phyloP scores from a whole-genome alignment of 1,140 invertebrate species.

The Asbolus verrucosus region DNA sequence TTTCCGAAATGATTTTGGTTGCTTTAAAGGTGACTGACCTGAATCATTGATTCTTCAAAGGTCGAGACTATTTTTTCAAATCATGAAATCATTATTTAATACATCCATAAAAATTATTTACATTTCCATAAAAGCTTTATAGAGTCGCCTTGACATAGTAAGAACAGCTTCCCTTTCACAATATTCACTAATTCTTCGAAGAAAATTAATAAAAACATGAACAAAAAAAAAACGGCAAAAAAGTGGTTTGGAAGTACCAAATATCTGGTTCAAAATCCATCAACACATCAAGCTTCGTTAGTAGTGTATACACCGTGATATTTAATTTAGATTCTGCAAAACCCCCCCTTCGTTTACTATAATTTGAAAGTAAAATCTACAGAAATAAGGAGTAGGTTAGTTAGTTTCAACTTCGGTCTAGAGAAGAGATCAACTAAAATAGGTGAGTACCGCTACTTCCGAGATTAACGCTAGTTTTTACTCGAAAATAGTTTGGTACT shows the following conservation, averaged over 20 bases:
- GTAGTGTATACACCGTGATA: slow-evolving; percentile 11
- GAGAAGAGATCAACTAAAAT: slow-evolving; percentile 38
- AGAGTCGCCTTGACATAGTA: slow-evolving; percentile 30
- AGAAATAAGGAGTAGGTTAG: slow-evolving; percentile 16
- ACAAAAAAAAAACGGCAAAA: slow-evolving; percentile 25
- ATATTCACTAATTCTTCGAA: slow-evolving; percentile 6
- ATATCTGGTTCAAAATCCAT: slow-evolving; percentile 19
- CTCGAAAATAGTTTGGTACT: too few species aligned
- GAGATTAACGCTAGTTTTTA: not conserved
- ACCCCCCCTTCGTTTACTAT: slow-evolving; percentile 18
- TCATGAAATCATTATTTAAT: not conserved
- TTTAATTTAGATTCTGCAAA: slow-evolving; percentile 33
- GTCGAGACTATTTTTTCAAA: not conserved
- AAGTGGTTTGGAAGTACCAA: slow-evolving; percentile 17
- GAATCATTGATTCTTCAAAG: not conserved
- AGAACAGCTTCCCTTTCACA: slow-evolving; percentile 30
- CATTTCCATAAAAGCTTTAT: not conserved
- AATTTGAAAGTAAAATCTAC: slow-evolving; percentile 43
- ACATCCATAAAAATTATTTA: not conserved
- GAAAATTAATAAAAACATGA: slow-evolving; percentile 1
- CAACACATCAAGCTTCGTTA: slow-evolving; percentile 32
- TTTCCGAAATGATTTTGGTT: not conserved
- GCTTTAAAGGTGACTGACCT: not conserved
- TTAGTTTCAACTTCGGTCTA: slow-evolving; percentile 42
- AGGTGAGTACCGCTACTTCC: slow-evolving; percentile 27